Evolutionary conservation across 2,888 invertebrate species (phyloP).

Genomic region (Trilocha varians): DNA sequence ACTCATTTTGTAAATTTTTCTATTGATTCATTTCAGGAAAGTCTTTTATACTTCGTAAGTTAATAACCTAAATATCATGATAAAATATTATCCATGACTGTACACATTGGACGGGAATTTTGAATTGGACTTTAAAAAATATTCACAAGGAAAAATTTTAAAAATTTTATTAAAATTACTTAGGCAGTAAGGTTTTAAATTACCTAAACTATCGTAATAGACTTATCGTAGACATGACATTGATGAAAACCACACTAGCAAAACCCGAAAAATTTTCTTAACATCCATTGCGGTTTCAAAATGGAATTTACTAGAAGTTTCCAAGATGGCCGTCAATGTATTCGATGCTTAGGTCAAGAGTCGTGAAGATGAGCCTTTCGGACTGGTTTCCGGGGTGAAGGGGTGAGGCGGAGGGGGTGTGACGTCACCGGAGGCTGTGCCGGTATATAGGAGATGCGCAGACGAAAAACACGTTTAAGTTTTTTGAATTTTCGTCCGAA

Average conservation of each 20-base stretch:
- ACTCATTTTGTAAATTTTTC: too few relatives aligned
- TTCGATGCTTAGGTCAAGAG: constrained; percentile 38
- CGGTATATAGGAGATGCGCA: constrained; percentile 62
- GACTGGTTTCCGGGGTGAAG: constrained; percentile 39
- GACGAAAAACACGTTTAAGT: constrained; percentile 35
- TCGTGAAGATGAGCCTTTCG: constrained; percentile 47
- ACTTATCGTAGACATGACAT: neutral
- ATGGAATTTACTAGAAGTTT: neutral
- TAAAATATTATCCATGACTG: too few relatives aligned
- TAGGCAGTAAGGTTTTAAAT: too few relatives aligned
- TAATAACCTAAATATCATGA: too few relatives aligned
- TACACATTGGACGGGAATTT: too few relatives aligned
- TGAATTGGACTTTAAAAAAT: too few relatives aligned
- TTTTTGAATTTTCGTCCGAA: constrained; percentile 34
- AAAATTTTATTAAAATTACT: too few relatives aligned
- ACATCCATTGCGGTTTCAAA: neutral
- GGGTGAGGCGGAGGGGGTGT: constrained; percentile 21
- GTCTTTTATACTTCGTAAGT: too few relatives aligned
- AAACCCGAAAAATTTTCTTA: neutral
- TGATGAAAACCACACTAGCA: neutral
- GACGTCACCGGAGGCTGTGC: constrained; percentile 61
- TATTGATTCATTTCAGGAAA: too few relatives aligned
- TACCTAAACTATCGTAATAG: too few relatives aligned
- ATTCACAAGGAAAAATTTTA: too few relatives aligned
- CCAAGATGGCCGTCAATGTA: constrained; percentile 27